Base-by-base conservation (phyloP, 2,888 invertebrate genomes). In the Masnerella sp. region DNA sequence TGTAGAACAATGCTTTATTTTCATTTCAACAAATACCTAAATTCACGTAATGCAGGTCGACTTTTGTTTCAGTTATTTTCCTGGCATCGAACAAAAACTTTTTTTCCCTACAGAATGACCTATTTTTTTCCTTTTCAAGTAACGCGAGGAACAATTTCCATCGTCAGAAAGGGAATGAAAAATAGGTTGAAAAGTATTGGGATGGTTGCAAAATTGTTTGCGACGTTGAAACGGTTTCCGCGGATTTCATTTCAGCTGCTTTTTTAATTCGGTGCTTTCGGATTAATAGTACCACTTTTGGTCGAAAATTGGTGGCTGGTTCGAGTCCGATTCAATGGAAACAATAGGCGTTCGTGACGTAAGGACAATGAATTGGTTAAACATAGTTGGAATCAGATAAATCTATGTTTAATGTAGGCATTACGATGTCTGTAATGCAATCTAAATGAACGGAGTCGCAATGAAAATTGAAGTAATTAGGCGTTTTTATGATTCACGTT, bases 301-400 rank as follows among this genome's bases (percentile, higher is more conserved):
- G 15, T n/a, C 7, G 25, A 28, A 54, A 54, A 42, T 42, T 40
- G 54, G 34, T 25, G 11, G 36, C 38, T 9, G 30, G 17, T 34
- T 38, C n/a, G 47, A 17, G 47, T n/a, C 36, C 2, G 47, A 59
- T 30, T 47, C 59, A 49, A 30, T 30, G 38, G 11, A 49, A 14
- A 49, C 59, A 59, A 49, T 59, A n/a, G 47, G 4, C 17, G 14
- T 30, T 28, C 38, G 38, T 59, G 59, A 59, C 40, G 47, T 30
- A 34, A 59, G 59, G 36, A 59, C 59, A 59, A 59, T 59, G 59
- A 59, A 59, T 47, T 59, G 47, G 59, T 47, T 59, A 47, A 47
- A 59, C 47, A 59, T 59, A 47, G 59, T 59, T 30, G 36, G 47
- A 38, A 47, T 59, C 47, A 59, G 59, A 59, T 59, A 59, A 59